phyloP scores from a whole-genome alignment of 2,888 invertebrate species.

The Brachycybe producta region DNA sequence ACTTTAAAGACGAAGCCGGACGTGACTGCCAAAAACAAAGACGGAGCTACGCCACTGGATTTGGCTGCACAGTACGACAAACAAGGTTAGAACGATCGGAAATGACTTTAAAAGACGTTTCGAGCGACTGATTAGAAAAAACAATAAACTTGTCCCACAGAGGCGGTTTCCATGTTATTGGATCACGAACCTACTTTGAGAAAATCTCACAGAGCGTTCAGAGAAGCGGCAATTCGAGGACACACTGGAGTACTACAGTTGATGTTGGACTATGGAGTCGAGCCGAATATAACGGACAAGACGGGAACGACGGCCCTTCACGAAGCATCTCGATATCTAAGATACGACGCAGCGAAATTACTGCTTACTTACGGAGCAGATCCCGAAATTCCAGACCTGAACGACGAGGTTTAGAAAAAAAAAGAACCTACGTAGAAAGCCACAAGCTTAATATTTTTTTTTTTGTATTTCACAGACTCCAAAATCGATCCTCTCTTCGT shows the following conservation, averaged over 20 bases:
- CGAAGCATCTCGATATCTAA: constrained; percentile 11
- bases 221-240: constrained; percentile 13
- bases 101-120: background rate
- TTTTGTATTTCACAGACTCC: constrained; percentile 6
- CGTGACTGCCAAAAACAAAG: constrained; percentile 14
- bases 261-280: constrained; percentile 13
- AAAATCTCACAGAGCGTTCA: constrained; percentile 11
- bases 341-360: constrained; percentile 12
- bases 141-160: too few relatives aligned
- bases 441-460: background rate
- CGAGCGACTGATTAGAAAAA: background rate
- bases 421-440: background rate
- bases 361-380: constrained; percentile 13
- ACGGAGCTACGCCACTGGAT: constrained; percentile 15
- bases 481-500: constrained; percentile 13
- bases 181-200: constrained; percentile 12
- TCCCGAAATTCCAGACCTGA: constrained; percentile 5
- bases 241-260: constrained; percentile 10
- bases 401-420: constrained; percentile 5
- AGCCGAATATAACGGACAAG: constrained; percentile 11
- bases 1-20: constrained; percentile 14
- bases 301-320: constrained; percentile 8
- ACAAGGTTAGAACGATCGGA: constrained; percentile 11
- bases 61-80: constrained; percentile 15
- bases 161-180: constrained; percentile 14